Evolutionary conservation across 2,113 vertebrate genomes (phyloP), one percentile per base, ranked within the genome.

Genomic region (Geococcyx californianus): DNA sequence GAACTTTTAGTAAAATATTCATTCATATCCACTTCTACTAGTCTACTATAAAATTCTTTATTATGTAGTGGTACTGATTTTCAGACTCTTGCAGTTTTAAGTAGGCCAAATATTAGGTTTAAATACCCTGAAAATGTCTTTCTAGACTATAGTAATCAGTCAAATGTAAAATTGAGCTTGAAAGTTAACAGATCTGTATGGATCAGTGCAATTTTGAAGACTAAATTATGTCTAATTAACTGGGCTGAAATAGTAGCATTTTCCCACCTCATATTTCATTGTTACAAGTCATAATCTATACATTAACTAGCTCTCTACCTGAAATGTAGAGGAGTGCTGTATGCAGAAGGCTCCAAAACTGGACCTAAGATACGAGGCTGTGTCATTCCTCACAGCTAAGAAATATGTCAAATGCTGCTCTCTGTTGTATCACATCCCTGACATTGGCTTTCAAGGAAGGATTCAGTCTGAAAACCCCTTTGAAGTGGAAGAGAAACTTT

Each of bases 1-100:
- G 60, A 87, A 93, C 40, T 94, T 92, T 64, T 24, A 75, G 64
- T 89, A 89, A 96, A 96, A 95, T 92, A 95, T 93, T 90, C 10
- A 94, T 91, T 89, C 38, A 63, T 89, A 72, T 56, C 60, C 52
- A 44, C 29, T n/a, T n/a, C n/a, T n/a, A n/a, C n/a, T n/a, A 45
- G 74, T 19, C 26, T 84, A 87, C 89, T 90, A 70, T 68, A 96
- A 94, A 95, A 94, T 94, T 95, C 84, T 78, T 91, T 94, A 87
- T 94, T 81, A 89, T 82, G 86, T 84, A 67, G 38, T 62, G 28
- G 28, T n/a, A 84, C 26, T 15, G 9, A 84, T 77, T 94, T 94
- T 88, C 60, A 87, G 60, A 62, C 67, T 84, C 49, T 68, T 25
- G 5, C 24, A 26, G 38, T 94, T 86, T 87, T 60, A 84, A 89